These are phyloP conservation scores for Julus scandinavius DNA, from an alignment of 2,888 invertebrate species.

Conservation along the genomic window DNA sequence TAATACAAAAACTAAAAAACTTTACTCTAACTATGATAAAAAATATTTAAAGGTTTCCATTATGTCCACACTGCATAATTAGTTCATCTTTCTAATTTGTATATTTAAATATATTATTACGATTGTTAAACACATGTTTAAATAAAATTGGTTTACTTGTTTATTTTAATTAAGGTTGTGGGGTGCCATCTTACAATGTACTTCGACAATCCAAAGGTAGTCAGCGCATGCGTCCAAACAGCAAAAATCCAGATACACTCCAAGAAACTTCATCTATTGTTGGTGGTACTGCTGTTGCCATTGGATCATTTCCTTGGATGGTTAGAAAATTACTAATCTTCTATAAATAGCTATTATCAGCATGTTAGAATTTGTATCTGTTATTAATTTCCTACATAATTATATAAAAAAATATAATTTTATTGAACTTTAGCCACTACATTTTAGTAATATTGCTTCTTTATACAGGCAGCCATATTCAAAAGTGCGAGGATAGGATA, in stretches of 20 bases:
- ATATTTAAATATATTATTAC: no score
- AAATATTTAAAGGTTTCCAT: no score
- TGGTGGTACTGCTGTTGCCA: conserved; percentile 55
- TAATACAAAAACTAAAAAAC: no score
- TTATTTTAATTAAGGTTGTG: conserved; percentile 51
- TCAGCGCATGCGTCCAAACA: conserved; percentile 20
- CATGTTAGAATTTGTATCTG: not conserved
- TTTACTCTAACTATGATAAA: no score
- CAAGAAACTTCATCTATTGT: conserved; percentile 55
- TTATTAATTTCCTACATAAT: not conserved
- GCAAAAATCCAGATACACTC: conserved; percentile 42
- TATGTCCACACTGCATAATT: no score
- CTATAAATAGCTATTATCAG: no score
- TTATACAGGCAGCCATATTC: conserved; percentile 53
- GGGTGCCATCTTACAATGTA: conserved; percentile 52
- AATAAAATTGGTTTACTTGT: not conserved
- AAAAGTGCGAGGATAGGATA: conserved; percentile 40
- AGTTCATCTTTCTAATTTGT: no score
- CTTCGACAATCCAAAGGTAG: not conserved
- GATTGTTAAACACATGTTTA: no score
- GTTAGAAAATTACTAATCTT: conserved; percentile 3
- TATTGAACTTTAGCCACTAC: not conserved
- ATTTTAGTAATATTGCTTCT: not conserved
- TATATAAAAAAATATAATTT: not conserved
- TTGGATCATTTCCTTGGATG: conserved; percentile 57